Percentiles rank a stretch among this genome's conserved stretches.
These are phyloP conservation scores for Prolemur simus DNA, from an alignment of 2,113 vertebrate species.

Conservation along the genomic window DNA sequence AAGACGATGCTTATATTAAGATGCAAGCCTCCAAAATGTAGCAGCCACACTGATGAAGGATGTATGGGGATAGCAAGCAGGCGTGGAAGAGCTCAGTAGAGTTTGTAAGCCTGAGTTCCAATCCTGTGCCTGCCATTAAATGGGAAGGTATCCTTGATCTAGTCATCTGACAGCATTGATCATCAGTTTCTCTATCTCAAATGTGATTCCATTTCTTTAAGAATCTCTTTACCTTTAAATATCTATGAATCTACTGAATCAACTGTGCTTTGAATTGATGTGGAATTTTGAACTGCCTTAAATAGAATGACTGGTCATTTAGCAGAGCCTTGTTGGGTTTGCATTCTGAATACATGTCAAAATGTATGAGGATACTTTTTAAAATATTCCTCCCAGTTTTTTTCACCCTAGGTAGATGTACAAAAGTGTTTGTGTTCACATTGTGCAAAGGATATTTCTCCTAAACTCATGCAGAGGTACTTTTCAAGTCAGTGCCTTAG, in stretches of 20 bases:
- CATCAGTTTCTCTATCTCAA: neutral
- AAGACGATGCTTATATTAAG: neutral
- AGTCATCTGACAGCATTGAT: neutral
- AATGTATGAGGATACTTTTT: neutral
- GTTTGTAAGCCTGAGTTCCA: neutral
- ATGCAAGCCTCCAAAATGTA: neutral
- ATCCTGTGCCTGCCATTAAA: neutral
- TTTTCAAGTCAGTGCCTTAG: neutral
- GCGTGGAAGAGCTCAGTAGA: neutral
- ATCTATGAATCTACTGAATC: neutral
- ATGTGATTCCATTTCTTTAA: neutral
- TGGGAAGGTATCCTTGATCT: neutral
- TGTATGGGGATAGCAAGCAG: neutral
- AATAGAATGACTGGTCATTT: neutral
- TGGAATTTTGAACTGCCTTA: neutral
- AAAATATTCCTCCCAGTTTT: neutral
- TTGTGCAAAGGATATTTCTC: neutral
- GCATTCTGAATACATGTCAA: neutral
- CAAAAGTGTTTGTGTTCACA: neutral
- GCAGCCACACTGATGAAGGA: neutral
- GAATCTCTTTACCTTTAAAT: neutral
- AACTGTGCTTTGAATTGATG: neutral
- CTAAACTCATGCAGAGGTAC: neutral
- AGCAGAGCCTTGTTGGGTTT: neutral
- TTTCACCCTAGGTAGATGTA: neutral